Base-by-base conservation (phyloP, 2,797 vertebrate species). In the Paratrypauchen microcephalus region DNA sequence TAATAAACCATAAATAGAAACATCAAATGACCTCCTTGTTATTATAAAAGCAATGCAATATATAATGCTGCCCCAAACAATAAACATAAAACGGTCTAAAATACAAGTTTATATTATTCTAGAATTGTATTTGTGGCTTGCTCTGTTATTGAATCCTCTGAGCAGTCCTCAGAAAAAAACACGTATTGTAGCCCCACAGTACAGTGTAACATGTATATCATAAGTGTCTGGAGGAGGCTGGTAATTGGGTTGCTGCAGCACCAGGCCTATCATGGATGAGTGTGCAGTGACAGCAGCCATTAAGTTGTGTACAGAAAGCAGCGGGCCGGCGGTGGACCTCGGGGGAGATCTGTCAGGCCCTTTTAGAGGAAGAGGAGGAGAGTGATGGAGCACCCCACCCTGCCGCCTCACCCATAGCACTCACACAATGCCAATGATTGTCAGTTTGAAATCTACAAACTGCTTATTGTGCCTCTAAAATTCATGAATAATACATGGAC, bases 281-380 rank as follows among this genome's bases (percentile, higher is more conserved):
- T 79, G 84, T 85, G 85, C 86, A 83, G 85, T 90, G 89, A 90
- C 87, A 87, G 86, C 77, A 85, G 83, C 87, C 87, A 91, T 91
- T 92, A 88, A 84, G 84, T 83, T 84, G 85, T 89, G 87, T 87
- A 90, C 87, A 86, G 86, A 88, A 82, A 83, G 84, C 81, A 85
- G 77, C 86, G 79, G 77, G 76, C 86, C 80, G 83, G 79, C 83
- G 86, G 83, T 61, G 78, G 87, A 86, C 78, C 88, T 86, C 89
- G 70, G 54, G 90, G 88, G 91, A 91, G 87, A 83, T 76, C 81
- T 91, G 88, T 91, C 91, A 89, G 81, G 85, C 78, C 86, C 86
- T 92, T 90, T 92, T 92, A 91, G 89, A 80, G 81, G 84, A 90
- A 84, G 79, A 85, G 82, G 84, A 89, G 85, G 81, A 70, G 83